Evolutionary conservation across 2,113 vertebrate genomes (phyloP).

Genomic region (Phylloscopus whistleri): DNA sequence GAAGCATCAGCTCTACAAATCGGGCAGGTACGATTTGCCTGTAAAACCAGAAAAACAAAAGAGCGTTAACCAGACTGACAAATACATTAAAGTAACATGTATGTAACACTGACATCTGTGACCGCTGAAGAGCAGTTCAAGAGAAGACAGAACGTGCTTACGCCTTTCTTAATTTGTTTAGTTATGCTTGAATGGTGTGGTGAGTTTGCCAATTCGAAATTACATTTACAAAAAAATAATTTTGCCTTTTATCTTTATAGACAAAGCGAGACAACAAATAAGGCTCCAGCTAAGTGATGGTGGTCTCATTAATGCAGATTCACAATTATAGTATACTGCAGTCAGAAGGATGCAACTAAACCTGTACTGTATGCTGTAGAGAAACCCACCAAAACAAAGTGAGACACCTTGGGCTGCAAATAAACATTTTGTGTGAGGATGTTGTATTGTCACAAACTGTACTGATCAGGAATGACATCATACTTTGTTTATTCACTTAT

Average conservation of each 20-base stretch:
- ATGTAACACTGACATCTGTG: background rate
- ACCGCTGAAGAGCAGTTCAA: background rate
- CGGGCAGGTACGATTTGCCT: constrained; percentile 97
- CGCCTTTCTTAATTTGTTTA: background rate
- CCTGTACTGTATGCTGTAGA: background rate
- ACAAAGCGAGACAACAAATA: background rate
- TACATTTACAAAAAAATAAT: background rate
- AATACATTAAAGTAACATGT: background rate
- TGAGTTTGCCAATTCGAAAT: background rate
- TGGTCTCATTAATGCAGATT: background rate
- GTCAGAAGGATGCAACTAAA: background rate
- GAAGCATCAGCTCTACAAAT: constrained; percentile 98
- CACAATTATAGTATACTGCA: background rate
- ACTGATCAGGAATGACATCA: background rate
- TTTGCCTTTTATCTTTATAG: background rate
- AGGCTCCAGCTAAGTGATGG: background rate
- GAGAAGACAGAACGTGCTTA: background rate
- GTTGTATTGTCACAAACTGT: background rate
- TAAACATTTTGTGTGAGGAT: background rate
- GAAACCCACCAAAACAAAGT: background rate
- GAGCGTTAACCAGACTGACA: background rate
- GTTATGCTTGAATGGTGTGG: background rate
- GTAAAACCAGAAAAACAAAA: constrained; percentile 45
- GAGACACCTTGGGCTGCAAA: background rate
- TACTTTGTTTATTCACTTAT: background rate